Evolutionary conservation across 2,113 vertebrate genomes (phyloP).

Genomic region (Beaufortia kweichowensis): DNA sequence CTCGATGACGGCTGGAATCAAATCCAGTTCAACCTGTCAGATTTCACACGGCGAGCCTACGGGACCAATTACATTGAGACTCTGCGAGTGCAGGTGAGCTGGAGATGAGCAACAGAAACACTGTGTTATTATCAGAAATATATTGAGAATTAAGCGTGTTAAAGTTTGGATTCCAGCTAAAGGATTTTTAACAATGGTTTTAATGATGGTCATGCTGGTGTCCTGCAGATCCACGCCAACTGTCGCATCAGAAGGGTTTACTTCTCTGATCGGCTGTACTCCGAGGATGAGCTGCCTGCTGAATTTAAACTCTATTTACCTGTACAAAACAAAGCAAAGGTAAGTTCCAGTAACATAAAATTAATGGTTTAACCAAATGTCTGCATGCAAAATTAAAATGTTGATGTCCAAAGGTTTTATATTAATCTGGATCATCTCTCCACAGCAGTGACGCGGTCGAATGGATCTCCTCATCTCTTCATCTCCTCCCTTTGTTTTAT

Average conservation of each 20-base stretch:
- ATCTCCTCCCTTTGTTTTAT: slow-evolving; percentile 21
- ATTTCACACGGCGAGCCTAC: slow-evolving; percentile 92
- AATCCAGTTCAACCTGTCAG: slow-evolving; percentile 94
- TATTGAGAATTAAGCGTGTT: too few relatives aligned
- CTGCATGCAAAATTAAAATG: neutral
- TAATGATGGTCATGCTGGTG: neutral
- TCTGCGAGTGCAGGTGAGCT: slow-evolving; percentile 87
- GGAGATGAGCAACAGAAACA: neutral
- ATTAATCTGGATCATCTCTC: slow-evolving; percentile 39
- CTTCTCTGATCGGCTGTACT: slow-evolving; percentile 96
- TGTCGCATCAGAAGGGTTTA: slow-evolving; percentile 95
- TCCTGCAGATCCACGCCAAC: slow-evolving; percentile 90
- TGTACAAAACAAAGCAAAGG: slow-evolving; percentile 95
- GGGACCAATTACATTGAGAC: slow-evolving; percentile 97
- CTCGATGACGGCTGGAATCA: slow-evolving; percentile 98
- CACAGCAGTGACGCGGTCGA: slow-evolving; percentile 60
- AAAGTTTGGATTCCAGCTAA: too few relatives aligned
- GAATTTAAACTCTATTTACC: slow-evolving; percentile 97
- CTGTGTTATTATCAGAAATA: too few relatives aligned
- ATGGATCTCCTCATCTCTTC: neutral
- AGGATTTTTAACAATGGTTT: too few relatives aligned
- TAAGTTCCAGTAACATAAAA: slow-evolving; percentile 57
- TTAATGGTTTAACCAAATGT: neutral
- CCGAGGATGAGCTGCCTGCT: slow-evolving; percentile 93
- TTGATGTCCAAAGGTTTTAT: neutral